A percentile compares a stretch with the other conserved stretches of the same genome.
Evolutionary conservation across 2,888 invertebrate species (phyloP).

Genomic region (Drosophila pseudotakahashii): DNA sequence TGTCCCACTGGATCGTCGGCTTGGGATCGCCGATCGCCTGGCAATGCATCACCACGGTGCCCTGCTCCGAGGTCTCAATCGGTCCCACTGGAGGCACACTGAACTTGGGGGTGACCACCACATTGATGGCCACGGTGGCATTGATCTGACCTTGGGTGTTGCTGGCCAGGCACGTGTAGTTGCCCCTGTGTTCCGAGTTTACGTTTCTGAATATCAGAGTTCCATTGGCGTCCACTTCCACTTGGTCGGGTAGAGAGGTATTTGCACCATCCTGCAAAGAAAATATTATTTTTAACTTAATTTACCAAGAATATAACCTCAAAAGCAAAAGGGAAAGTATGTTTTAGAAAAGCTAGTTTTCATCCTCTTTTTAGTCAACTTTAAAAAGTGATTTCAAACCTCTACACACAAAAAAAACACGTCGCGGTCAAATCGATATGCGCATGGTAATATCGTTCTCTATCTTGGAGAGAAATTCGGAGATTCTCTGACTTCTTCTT

Average conservation of each 20-base stretch:
- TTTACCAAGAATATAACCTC: no score
- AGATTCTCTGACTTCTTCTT: no score
- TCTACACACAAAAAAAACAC: no score
- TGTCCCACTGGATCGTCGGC: constrained; percentile 97
- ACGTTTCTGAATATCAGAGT: constrained; percentile 93
- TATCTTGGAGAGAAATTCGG: no score
- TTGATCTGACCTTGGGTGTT: constrained; percentile 92
- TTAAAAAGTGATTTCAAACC: no score
- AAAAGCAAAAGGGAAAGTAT: background rate
- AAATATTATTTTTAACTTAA: background rate
- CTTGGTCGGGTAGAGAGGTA: constrained; percentile 89
- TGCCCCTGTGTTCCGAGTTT: constrained; percentile 90
- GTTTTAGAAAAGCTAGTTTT: background rate
- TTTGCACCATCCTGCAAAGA: constrained; percentile 85
- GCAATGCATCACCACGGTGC: constrained; percentile 91
- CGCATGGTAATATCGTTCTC: no score
- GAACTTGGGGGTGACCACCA: constrained; percentile 94
- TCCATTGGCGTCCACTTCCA: constrained; percentile 91
- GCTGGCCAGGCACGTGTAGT: constrained; percentile 93
- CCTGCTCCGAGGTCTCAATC: constrained; percentile 90
- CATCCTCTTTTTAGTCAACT: no score
- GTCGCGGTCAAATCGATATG: no score
- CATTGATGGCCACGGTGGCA: constrained; percentile 92
- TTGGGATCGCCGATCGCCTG: constrained; percentile 94
- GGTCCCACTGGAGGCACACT: constrained; percentile 90